Percentiles rank a stretch among this genome's conserved stretches.
phyloP scores from a whole-genome alignment of 2,888 invertebrate genomes.

The Drosophila peninsularis region DNA sequence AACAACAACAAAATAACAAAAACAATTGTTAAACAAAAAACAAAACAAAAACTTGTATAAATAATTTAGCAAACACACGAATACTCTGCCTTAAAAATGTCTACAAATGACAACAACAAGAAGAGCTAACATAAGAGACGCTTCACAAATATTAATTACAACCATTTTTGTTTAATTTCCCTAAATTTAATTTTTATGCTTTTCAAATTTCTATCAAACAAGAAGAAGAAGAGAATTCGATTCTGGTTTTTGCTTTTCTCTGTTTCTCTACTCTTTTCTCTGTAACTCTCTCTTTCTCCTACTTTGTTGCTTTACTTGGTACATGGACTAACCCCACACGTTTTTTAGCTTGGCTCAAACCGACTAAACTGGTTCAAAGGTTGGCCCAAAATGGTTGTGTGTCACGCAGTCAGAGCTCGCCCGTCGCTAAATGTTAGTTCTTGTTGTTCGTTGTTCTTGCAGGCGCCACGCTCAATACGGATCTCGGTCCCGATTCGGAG shows the following conservation, averaged over 20 bases:
- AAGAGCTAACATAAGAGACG: constrained; percentile 72
- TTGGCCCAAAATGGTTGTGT: constrained; percentile 42
- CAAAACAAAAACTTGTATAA: constrained; percentile 15
- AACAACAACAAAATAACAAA: constrained; percentile 3
- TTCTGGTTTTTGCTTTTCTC: constrained; percentile 35
- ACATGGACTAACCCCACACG: constrained; percentile 64
- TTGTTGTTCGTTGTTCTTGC: constrained; percentile 87
- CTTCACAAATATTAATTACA: constrained; percentile 24
- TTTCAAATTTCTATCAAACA: constrained; percentile 17
- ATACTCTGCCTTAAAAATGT: constrained; percentile 57
- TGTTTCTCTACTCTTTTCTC: constrained; percentile 7
- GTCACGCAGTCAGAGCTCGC: constrained; percentile 45
- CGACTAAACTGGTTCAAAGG: constrained; percentile 16
- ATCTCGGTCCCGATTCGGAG: constrained; percentile 87
- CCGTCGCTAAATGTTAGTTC: constrained; percentile 85
- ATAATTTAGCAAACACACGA: constrained; percentile 32
- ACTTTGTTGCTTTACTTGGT: constrained; percentile 52
- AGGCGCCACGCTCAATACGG: constrained; percentile 87
- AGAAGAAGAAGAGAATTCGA: not conserved
- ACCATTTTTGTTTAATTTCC: constrained; percentile 3
- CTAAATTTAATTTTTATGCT: constrained; percentile 18
- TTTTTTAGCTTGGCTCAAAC: constrained; percentile 29
- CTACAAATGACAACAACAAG: constrained; percentile 78
- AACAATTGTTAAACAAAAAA: constrained; percentile 31
- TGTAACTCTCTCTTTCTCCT: constrained; percentile 14